Base-by-base conservation (phyloP, 2,888 invertebrate genomes). In the Leptinotarsa tumamoca region DNA sequence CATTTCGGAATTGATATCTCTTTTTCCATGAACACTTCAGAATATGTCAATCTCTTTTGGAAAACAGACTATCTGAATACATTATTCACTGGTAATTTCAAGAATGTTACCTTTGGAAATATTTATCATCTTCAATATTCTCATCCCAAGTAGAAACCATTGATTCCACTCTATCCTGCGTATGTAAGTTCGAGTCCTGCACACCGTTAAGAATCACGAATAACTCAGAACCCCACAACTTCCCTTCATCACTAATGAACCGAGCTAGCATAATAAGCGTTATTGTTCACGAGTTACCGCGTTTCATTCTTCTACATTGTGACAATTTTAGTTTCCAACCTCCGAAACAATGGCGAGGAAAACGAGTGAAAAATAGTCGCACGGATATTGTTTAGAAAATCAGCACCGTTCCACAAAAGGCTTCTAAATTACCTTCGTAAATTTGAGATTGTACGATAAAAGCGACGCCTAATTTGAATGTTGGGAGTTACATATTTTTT, bases 401-500 rank as follows among this genome's bases (percentile, higher is more conserved):
- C n/a, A 63, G 33, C 58, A 17, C 33, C 63, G 63, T 33, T 63
- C n/a, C 43, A 63, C 63, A 63, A 63, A 63, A 23, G 63, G 33
- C 43, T 63, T 43, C n/a, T 63, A 43, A 63, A 63, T 63, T 63
- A 63, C 63, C 63, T 63, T 33, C 43, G 43, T 43, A 10, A 43
- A 63, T 33, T 27, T 15, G 63, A 63, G 63, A 63, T 63, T 43
- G 43, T 15, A 50, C 58, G 70, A 70, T 70, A 70, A 58, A 58
- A 13, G 21, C 10, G 21, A 70, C 58, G 70, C 58, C 58, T 70
- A 49, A 58, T 70, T 70, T 70, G n/a, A 70, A 70, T 56, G 54
- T n/a, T 58, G 70, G 49, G 21, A 58, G 58, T 54, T 58, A 70
- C 70, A 70, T 70, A 49, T 58, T 58, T 70, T 70, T 70, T 49